phyloP scores from a whole-genome alignment of 1,140 invertebrate species.

The Leguminivora glycinivorella region DNA sequence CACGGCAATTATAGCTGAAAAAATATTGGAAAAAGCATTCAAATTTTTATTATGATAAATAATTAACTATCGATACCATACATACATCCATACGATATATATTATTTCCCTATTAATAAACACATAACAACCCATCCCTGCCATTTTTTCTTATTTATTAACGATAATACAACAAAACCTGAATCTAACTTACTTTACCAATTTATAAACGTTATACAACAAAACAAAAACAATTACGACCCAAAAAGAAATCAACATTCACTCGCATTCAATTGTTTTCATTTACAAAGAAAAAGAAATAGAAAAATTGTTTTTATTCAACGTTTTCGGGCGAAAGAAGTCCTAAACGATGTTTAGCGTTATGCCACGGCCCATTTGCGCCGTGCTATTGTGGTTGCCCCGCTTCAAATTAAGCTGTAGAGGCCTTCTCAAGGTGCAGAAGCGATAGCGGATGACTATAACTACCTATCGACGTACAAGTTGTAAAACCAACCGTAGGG shows the following conservation, averaged over 20 bases:
- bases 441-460: not conserved
- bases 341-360: constrained; percentile 19
- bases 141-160: not conserved
- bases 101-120: not conserved
- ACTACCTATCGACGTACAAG: no score
- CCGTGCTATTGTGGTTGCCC: constrained; percentile 16
- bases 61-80: no score
- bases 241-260: not conserved
- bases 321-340: constrained; percentile 6
- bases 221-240: not conserved
- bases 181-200: not conserved
- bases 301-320: constrained; percentile 15
- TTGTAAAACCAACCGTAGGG: no score
- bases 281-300: not conserved
- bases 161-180: not conserved
- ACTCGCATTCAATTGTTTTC: constrained; percentile 8
- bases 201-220: not conserved
- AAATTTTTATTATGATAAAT: no score
- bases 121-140: not conserved
- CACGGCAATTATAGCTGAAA: no score
- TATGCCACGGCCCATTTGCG: constrained; percentile 7
- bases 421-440: not conserved
- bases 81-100: no score
- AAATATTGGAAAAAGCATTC: no score
- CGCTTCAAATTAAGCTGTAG: constrained; percentile 22